These are phyloP conservation scores for Brachyrhaphis roseni DNA, from an alignment of 2,797 vertebrate genomes.

Conservation along the genomic window DNA sequence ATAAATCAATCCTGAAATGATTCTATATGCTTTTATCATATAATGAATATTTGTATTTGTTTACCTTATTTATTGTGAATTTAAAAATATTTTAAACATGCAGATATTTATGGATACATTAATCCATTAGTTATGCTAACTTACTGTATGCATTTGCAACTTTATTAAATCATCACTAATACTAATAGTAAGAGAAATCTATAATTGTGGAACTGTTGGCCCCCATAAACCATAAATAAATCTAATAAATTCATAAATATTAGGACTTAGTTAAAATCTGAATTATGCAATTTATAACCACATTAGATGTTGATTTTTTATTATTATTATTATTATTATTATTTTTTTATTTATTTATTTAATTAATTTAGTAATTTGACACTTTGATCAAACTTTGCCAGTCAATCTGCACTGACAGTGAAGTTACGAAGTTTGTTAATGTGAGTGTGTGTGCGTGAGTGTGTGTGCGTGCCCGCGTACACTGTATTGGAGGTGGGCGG, in stretches of 20 bases:
- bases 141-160: background rate
- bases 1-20: background rate
- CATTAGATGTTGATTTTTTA: background rate
- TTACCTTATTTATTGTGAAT: background rate
- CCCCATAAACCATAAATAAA: background rate
- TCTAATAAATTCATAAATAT: background rate
- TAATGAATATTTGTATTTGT: background rate
- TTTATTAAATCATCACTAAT: background rate
- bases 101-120: background rate
- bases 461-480: background rate
- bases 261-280: background rate
- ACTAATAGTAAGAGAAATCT: background rate
- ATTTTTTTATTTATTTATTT: no score
- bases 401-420: background rate
- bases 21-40: background rate
- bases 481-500: conserved; percentile 41
- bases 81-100: background rate
- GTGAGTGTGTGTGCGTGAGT: conserved; percentile 7
- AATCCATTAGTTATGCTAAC: background rate
- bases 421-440: background rate
- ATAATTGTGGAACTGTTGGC: background rate
- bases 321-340: no score
- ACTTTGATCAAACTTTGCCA: background rate
- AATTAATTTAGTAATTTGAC: background rate
- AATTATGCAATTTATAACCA: background rate